Conservation (phyloP, 2,888 invertebrate genomes). For the Buathra laborator region DNA sequence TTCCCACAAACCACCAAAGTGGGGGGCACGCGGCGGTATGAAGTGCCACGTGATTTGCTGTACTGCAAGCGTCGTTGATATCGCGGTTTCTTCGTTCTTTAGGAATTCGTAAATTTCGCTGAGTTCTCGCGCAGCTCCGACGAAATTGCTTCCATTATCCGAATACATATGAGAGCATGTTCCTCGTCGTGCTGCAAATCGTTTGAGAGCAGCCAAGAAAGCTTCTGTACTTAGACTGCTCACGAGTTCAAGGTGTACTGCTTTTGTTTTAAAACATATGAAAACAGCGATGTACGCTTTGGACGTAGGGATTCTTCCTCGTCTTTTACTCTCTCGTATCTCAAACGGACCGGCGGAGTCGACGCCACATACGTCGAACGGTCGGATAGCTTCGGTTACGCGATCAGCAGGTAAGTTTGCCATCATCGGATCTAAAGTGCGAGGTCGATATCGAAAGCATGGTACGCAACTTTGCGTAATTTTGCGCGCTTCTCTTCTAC, state of each 20-base stretch:
- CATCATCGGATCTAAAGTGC: background rate
- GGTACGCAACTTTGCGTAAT: no score
- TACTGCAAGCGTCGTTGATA: no score
- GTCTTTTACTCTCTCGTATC: slow-evolving; percentile 67
- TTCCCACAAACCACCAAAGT: background rate
- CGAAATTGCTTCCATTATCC: no score
- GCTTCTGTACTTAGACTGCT: slow-evolving; percentile 50
- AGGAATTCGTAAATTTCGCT: no score
- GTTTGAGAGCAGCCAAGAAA: slow-evolving; percentile 45
- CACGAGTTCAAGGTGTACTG: slow-evolving; percentile 74
- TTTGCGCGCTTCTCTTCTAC: no score
- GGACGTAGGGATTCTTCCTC: slow-evolving; percentile 59
- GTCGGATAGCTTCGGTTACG: slow-evolving; percentile 43
- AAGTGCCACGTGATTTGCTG: background rate
- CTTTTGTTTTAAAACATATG: slow-evolving; percentile 60
- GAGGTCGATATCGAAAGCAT: no score
- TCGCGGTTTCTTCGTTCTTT: no score
- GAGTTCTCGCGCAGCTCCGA: no score
- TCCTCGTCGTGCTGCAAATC: no score
- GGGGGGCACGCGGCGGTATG: background rate
- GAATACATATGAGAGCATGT: no score
- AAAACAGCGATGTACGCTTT: slow-evolving; percentile 47
- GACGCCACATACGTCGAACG: slow-evolving; percentile 73
- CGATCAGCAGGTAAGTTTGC: background rate
- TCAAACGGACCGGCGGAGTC: slow-evolving; percentile 63